Conservation (phyloP, 2,113 vertebrate genomes). For the Bos taurus region DNA sequence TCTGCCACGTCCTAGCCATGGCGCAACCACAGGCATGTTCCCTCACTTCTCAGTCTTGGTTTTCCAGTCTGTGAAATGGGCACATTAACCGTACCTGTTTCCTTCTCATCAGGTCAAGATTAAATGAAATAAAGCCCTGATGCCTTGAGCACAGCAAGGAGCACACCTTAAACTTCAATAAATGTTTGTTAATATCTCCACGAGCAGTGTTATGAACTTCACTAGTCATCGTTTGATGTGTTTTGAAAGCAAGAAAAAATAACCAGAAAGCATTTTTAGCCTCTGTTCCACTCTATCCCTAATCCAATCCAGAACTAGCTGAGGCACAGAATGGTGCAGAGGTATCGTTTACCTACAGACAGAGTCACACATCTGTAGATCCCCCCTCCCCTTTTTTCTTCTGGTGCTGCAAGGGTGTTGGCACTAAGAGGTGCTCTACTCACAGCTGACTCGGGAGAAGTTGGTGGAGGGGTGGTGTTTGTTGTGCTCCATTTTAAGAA, state of each 20-base stretch:
- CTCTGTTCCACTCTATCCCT: background rate
- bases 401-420: background rate
- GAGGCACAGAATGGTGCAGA: background rate
- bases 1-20: background rate
- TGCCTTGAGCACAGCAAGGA: too few species aligned
- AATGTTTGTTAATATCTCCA: accelerated
- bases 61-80: background rate
- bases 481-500: background rate
- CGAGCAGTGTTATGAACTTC: accelerated
- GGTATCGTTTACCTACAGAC: background rate
- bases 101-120: background rate
- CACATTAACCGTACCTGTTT: background rate
- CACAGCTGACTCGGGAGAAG: background rate
- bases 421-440: background rate
- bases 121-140: background rate
- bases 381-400: too few species aligned
- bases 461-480: background rate
- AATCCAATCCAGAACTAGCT: background rate
- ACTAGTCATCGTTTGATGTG: background rate
- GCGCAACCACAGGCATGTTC: background rate
- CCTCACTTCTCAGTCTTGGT: background rate
- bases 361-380: accelerated
- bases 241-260: background rate
- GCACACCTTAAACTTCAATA: background rate
- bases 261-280: background rate